Evolutionary conservation across 2,888 invertebrate genomes (phyloP), one percentile per base, ranked within the genome.

Genomic region (Lepidonotus clava): DNA sequence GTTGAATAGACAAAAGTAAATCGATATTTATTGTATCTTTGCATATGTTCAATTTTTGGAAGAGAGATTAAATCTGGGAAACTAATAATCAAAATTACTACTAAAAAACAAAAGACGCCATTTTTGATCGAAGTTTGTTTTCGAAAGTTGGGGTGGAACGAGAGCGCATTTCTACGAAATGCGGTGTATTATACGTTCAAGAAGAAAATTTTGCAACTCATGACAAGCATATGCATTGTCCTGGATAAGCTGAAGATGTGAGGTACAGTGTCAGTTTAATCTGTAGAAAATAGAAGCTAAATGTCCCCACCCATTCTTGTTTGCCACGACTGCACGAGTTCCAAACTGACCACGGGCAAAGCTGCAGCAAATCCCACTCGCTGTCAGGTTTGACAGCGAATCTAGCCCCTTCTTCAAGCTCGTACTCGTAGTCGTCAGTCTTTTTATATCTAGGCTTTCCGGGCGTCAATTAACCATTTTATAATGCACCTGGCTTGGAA

Each of bases 81-180:
- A 56, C 56, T 56, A 56, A 56, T 56, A 56, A 5, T 24, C 5
- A 14, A 56, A 8, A 5, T 4, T 71, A 6, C 4, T 18, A 0
- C 6, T 38, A 71, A 71, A 36, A n/a, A 38, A 36, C 71, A 34
- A 5, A 80, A 80, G 80, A 46, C 80, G 80, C 80, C 80, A 80
- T 80, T 46, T 51, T 80, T 80, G 80, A 80, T 80, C 46, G 80
- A 80, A 80, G 80, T 80, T 80, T 80, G 51, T 80, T 80, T 80
- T 46, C 51, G 80, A 80, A 80, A 41, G 40, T 51, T 40, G n/a
- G 24, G 21, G 40, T 28, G 11, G 28, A 14, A 51, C n/a, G 14
- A 71, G 34, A 34, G 21, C 18, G 21, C 38, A 34, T 36, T 36
- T 71, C 38, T 36, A 71, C 71, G 38, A 71, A 71, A 71, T 71